A percentile compares a stretch with the other conserved stretches of the same genome.
Evolutionary conservation across 2,888 invertebrate genomes (phyloP).

Genomic region (Leistus spinibarbis): DNA sequence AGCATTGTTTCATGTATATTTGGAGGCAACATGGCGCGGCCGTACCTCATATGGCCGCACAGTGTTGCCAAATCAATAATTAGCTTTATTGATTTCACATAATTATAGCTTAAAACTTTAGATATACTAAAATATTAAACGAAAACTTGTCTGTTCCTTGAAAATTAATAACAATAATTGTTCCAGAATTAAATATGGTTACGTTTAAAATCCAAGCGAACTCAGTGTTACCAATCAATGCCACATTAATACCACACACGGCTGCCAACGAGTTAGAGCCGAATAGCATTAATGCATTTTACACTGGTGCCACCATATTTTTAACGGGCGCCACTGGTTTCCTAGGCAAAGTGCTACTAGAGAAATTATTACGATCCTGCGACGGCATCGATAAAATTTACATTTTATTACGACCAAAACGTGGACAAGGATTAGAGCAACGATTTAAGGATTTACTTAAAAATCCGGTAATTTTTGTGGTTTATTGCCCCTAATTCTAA

Average conservation of each 20-base stretch:
- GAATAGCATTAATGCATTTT: constrained; percentile 17
- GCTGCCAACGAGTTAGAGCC: neutral
- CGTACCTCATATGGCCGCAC: too few species aligned
- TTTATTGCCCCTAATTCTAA: neutral
- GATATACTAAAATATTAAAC: too few species aligned
- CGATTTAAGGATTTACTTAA: constrained; percentile 76
- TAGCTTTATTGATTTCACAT: too few species aligned
- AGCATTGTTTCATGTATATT: too few species aligned
- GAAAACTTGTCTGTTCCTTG: too few species aligned
- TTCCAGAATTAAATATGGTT: constrained; percentile 24
- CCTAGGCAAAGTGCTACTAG: constrained; percentile 90
- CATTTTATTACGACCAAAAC: constrained; percentile 77
- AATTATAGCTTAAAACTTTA: too few species aligned
- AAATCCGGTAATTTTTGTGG: constrained; percentile 63
- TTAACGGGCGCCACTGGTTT: constrained; percentile 73
- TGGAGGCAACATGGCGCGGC: too few species aligned
- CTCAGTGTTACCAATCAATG: neutral
- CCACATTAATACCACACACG: neutral
- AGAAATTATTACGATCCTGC: constrained; percentile 88
- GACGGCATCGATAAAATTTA: constrained; percentile 78
- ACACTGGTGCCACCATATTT: constrained; percentile 43
- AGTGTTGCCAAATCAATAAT: too few species aligned
- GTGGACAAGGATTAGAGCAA: constrained; percentile 71
- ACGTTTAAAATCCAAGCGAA: constrained; percentile 13
- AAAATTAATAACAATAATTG: too few species aligned